Evolutionary conservation across 2,797 vertebrate species (phyloP).

Genomic region (Platyrinchus mystaceus): DNA sequence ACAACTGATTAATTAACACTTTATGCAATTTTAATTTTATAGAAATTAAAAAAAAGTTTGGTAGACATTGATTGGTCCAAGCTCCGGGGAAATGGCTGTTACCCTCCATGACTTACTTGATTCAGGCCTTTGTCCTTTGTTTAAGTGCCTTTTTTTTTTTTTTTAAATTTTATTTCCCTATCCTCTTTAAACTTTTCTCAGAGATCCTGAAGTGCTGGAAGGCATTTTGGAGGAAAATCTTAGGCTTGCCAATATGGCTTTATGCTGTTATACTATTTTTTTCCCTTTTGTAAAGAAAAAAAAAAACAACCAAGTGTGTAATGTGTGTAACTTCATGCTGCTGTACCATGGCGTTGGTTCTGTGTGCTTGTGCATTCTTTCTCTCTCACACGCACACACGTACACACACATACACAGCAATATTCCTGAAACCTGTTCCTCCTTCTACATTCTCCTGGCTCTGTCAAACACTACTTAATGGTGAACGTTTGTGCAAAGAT

Average conservation of each 20-base stretch:
- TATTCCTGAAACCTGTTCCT: conserved; percentile 17
- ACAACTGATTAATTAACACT: conserved; percentile 61
- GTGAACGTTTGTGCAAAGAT: neutral
- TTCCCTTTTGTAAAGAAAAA: conserved; percentile 53
- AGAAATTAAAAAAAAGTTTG: conserved; percentile 43
- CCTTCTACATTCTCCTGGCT: neutral
- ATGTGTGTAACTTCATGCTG: conserved; percentile 59
- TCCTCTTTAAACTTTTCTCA: conserved; percentile 70
- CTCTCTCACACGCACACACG: neutral
- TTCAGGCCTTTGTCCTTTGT: conserved; percentile 80
- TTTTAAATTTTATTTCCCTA: conserved; percentile 10
- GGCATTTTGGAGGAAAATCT: conserved; percentile 71
- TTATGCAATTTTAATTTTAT: conserved; percentile 78
- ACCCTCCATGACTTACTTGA: conserved; percentile 70
- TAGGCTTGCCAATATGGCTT: conserved; percentile 67
- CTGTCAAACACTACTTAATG: neutral
- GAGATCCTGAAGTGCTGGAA: conserved; percentile 71
- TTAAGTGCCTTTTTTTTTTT: conserved; percentile 78
- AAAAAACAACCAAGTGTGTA: neutral
- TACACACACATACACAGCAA: neutral
- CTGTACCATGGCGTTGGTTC: conserved; percentile 64
- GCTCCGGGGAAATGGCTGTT: conserved; percentile 70
- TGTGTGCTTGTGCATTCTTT: conserved; percentile 41
- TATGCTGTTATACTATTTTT: conserved; percentile 62
- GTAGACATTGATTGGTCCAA: conserved; percentile 64